A percentile compares a stretch with the other conserved stretches of the same genome.
These are phyloP conservation scores for Ploceus nigricollis DNA, from an alignment of 2,113 vertebrate species.

Conservation along the genomic window DNA sequence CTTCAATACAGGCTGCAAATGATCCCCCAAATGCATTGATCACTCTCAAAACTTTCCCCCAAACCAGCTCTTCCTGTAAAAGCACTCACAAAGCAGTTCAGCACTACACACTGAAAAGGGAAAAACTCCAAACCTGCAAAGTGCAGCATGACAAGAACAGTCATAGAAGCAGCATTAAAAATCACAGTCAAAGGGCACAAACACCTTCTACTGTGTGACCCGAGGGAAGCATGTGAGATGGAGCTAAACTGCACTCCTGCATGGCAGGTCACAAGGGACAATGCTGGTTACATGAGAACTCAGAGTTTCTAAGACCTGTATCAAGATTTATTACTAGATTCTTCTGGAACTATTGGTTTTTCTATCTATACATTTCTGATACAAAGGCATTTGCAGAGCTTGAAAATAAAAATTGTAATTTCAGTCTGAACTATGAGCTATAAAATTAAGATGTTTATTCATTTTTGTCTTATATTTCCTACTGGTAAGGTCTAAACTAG, in stretches of 20 bases:
- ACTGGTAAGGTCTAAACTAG: background rate
- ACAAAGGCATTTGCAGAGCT: background rate
- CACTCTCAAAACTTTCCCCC: background rate
- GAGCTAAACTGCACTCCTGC: background rate
- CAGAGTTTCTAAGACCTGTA: background rate
- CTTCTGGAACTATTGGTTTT: background rate
- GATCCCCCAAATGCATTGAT: background rate
- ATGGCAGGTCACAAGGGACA: background rate
- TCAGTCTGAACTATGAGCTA: background rate
- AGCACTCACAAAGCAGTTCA: background rate
- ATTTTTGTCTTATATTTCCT: background rate
- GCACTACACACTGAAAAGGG: background rate
- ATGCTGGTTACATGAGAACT: background rate
- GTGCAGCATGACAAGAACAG: background rate
- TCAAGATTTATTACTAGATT: background rate
- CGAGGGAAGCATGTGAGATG: background rate
- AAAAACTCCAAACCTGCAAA: background rate
- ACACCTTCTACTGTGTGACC: accelerated
- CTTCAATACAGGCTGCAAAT: background rate
- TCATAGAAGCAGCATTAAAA: background rate
- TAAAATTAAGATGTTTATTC: background rate
- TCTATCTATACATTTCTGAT: background rate
- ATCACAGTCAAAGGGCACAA: background rate
- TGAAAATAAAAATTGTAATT: background rate
- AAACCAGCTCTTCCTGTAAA: background rate